A percentile compares a stretch with the other conserved stretches of the same genome.
Evolutionary conservation across 2,113 vertebrate species (phyloP).

Genomic region (Cervus canadensis): DNA sequence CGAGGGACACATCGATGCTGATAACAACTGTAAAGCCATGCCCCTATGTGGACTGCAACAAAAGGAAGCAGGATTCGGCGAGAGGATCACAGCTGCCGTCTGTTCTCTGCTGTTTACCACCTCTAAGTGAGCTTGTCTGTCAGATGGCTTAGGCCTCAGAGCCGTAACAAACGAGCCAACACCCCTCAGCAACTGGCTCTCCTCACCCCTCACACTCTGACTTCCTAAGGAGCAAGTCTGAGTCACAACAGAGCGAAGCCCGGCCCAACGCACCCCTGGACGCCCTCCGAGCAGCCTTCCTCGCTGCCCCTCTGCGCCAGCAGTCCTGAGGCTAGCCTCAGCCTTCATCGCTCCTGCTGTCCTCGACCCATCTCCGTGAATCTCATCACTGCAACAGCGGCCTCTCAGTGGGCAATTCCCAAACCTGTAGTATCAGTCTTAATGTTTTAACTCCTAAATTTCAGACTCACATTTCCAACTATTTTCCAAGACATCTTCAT

Average conservation of each 20-base stretch:
- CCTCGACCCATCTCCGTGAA: too few species aligned
- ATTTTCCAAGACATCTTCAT: not conserved
- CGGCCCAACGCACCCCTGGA: accelerated
- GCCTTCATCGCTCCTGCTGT: not conserved
- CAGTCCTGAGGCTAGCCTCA: not conserved
- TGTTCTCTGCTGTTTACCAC: not conserved
- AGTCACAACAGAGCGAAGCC: not conserved
- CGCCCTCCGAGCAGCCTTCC: accelerated
- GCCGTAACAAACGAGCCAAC: not conserved
- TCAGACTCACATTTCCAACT: not conserved
- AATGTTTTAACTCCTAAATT: not conserved
- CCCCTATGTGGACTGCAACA: too few species aligned
- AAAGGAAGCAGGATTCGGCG: not conserved
- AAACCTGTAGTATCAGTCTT: not conserved
- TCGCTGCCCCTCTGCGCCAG: accelerated
- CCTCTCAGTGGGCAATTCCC: not conserved
- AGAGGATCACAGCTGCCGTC: not conserved
- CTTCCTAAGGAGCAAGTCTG: not conserved
- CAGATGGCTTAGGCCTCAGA: not conserved
- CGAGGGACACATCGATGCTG: not conserved
- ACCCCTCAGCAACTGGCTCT: not conserved
- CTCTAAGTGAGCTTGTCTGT: not conserved
- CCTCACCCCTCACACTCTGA: not conserved
- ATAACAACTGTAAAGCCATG: not conserved
- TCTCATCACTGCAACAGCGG: not conserved